Percentiles rank a stretch among this genome's conserved stretches.
These are phyloP conservation scores for Caiman crocodilus DNA, from an alignment of 2,797 vertebrate genomes.

Conservation along the genomic window DNA sequence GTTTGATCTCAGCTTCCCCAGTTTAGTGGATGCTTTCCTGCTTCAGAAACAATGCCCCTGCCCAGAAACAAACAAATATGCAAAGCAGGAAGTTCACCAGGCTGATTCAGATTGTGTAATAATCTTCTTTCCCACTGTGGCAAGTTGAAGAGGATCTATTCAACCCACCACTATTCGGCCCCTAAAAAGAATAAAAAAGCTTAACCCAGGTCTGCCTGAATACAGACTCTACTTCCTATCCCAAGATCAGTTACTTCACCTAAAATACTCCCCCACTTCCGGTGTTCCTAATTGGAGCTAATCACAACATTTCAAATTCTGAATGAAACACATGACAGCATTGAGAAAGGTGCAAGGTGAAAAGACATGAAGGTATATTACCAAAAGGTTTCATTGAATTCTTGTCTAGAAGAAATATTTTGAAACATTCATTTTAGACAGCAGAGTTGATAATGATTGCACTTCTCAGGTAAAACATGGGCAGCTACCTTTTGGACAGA, in stretches of 20 bases:
- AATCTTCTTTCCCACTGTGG: background rate
- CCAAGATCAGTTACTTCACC: background rate
- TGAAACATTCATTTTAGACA: background rate
- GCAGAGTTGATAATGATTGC: background rate
- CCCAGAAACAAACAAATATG: background rate
- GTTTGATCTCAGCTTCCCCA: background rate
- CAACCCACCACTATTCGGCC: background rate
- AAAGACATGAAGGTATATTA: background rate
- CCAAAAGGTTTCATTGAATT: background rate
- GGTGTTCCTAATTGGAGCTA: background rate
- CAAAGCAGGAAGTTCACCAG: background rate
- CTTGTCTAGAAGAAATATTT: background rate
- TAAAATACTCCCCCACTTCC: background rate
- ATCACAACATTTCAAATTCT: background rate
- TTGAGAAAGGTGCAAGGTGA: background rate
- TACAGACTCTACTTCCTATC: background rate
- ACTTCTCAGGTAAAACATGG: fast-evolving
- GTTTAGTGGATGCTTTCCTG: background rate
- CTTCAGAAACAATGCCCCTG: background rate
- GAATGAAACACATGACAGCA: background rate
- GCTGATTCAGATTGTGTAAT: background rate
- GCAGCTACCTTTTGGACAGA: fast-evolving
- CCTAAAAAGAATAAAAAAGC: background rate
- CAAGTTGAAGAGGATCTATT: background rate
- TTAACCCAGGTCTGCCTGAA: background rate